A percentile compares a stretch with the other conserved stretches of the same genome.
These are phyloP conservation scores for Cotesia glomerata DNA, from an alignment of 1,140 invertebrate species.

Conservation along the genomic window DNA sequence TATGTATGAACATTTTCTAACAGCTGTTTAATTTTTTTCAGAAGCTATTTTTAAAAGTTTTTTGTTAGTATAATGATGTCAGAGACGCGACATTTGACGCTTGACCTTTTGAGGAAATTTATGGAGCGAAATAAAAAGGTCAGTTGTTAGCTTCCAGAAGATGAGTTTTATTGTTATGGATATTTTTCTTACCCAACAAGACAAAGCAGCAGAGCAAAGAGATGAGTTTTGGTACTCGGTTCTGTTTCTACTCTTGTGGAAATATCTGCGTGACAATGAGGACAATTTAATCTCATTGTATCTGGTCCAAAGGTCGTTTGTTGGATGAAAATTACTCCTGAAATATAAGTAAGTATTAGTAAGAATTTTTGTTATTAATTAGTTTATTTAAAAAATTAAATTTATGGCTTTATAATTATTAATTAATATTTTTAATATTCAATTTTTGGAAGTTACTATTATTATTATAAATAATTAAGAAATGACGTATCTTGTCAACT, in stretches of 20 bases:
- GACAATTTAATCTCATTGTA: conserved; percentile 61
- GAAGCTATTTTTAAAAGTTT: too few relatives aligned
- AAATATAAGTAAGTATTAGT: conserved; percentile 13
- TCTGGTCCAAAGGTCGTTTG: conserved; percentile 54
- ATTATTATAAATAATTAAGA: too few relatives aligned
- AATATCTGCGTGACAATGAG: conserved; percentile 63
- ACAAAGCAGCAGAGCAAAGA: conserved; percentile 68
- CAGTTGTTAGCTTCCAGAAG: background rate
- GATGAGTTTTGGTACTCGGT: conserved; percentile 66
- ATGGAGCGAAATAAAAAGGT: background rate
- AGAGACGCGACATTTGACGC: background rate
- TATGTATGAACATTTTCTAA: too few relatives aligned
- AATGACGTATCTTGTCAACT: too few relatives aligned
- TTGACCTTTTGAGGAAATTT: background rate
- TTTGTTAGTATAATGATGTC: too few relatives aligned
- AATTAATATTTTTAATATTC: background rate
- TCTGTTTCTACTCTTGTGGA: conserved; percentile 61
- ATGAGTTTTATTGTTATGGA: background rate
- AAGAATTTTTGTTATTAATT: conserved; percentile 4
- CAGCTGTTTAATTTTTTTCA: too few relatives aligned
- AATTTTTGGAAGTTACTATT: background rate
- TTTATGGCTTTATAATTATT: background rate
- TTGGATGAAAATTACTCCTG: conserved; percentile 37
- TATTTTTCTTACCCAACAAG: conserved; percentile 60
- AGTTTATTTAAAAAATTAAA: background rate